Conservation (phyloP, 2,797 vertebrate species). For the Enteromius thamalakanensis region DNA sequence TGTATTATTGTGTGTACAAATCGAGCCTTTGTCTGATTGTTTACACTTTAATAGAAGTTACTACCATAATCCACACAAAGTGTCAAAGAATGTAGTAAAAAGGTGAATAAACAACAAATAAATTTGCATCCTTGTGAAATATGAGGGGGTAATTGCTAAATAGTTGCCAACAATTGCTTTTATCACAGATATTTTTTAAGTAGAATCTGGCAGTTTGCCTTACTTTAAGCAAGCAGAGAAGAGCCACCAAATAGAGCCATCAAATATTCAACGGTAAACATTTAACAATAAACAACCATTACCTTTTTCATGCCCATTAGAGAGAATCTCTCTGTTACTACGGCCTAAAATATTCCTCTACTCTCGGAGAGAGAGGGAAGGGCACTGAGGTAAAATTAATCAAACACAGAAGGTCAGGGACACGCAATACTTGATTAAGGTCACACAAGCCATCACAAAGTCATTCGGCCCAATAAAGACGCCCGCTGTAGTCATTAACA, state of each 20-base stretch:
- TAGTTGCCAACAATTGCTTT: background rate
- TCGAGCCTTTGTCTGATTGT: background rate
- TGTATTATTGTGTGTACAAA: background rate
- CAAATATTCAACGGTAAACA: slow-evolving; percentile 26
- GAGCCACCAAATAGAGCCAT: slow-evolving; percentile 3
- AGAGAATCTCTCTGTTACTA: slow-evolving; percentile 4
- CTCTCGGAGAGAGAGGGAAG: slow-evolving; percentile 24
- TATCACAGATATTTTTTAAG: background rate
- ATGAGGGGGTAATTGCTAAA: background rate
- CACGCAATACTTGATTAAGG: slow-evolving; percentile 48
- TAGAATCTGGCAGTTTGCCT: background rate
- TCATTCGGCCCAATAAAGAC: slow-evolving; percentile 13
- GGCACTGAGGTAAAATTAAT: slow-evolving; percentile 40
- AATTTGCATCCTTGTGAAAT: background rate
- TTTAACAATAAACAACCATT: slow-evolving; percentile 24
- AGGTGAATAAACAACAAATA: background rate
- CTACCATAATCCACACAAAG: background rate
- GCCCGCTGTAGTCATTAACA: slow-evolving; percentile 36
- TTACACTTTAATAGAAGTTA: background rate
- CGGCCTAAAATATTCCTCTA: slow-evolving; percentile 13
- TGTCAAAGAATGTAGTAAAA: background rate
- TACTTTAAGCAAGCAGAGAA: background rate
- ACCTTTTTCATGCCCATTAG: slow-evolving; percentile 14
- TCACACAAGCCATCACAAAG: slow-evolving; percentile 28
- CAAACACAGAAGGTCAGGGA: slow-evolving; percentile 50